Conservation (phyloP, 1,140 invertebrate genomes). For the Andrena cerasifolii region DNA sequence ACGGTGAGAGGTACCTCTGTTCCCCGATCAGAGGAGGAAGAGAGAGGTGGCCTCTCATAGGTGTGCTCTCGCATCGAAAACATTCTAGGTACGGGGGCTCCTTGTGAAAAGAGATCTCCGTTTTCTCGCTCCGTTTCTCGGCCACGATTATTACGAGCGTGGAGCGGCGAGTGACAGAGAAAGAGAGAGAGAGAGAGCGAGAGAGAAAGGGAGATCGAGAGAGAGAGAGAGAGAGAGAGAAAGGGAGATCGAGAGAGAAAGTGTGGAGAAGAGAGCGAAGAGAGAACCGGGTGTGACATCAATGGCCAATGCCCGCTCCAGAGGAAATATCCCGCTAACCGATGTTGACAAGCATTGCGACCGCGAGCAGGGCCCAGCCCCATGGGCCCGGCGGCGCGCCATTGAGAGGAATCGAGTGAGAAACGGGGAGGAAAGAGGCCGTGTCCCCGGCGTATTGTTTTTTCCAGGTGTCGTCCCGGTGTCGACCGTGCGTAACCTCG, state of each 20-base stretch:
- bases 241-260: slow-evolving; percentile 26
- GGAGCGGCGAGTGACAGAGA: too few species aligned
- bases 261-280: slow-evolving; percentile 6
- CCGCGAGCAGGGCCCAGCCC: slow-evolving; percentile 45
- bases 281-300: slow-evolving; percentile 71
- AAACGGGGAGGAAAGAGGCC: slow-evolving; percentile 37
- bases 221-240: background rate
- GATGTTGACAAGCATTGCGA: slow-evolving; percentile 79
- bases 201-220: slow-evolving; percentile 14
- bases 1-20: background rate
- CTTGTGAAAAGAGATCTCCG: slow-evolving; percentile 59
- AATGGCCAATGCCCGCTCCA: slow-evolving; percentile 77
- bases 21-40: background rate
- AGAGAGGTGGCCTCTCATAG: slow-evolving; percentile 46
- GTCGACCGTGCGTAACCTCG: slow-evolving; percentile 5
- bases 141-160: slow-evolving; percentile 36
- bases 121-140: slow-evolving; percentile 42
- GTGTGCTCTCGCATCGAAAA: slow-evolving; percentile 59
- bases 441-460: slow-evolving; percentile 57
- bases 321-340: slow-evolving; percentile 80
- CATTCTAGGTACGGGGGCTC: slow-evolving; percentile 26
- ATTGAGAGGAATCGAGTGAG: slow-evolving; percentile 54
- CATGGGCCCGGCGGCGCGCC: slow-evolving; percentile 26
- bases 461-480: slow-evolving; percentile 47
- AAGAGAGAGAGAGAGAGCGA: background rate